phyloP scores from a whole-genome alignment of 1,140 invertebrate genomes.

The Drosophila lacertosa region DNA sequence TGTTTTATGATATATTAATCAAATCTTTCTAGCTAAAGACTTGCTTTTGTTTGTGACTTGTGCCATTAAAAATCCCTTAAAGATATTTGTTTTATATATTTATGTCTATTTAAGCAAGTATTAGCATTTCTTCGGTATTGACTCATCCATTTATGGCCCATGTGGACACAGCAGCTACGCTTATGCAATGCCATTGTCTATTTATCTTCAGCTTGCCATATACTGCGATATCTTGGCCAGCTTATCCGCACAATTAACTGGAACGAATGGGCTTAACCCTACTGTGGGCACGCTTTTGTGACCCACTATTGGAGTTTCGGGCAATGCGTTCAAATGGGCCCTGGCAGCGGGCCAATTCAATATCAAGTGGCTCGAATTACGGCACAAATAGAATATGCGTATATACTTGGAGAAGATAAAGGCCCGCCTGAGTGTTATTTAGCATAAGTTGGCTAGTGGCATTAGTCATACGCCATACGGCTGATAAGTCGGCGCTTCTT shows the following conservation, averaged over 20 bases:
- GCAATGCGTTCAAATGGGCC: conserved; percentile 22
- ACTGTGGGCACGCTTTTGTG: conserved; percentile 1
- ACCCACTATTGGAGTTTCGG: conserved; percentile 12
- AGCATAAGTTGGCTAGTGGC: conserved; percentile 57
- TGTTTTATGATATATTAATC: no score
- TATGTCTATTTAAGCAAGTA: no score
- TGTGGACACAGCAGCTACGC: background rate
- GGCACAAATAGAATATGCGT: conserved; percentile 43
- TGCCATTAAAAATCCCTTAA: no score
- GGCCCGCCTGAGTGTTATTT: conserved; percentile 41
- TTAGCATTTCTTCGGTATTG: background rate
- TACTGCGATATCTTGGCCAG: background rate
- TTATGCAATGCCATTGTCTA: conserved; percentile 4
- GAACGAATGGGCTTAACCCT: background rate
- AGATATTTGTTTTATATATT: no score
- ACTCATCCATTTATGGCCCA: background rate
- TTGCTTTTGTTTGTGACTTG: no score
- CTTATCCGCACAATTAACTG: conserved; percentile 2
- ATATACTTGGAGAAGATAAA: conserved; percentile 46
- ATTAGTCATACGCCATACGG: conserved; percentile 54
- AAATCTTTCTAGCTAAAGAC: no score
- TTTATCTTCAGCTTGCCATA: background rate
- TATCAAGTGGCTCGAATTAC: conserved; percentile 59
- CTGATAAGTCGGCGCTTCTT: conserved; percentile 36
- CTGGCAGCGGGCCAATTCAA: conserved; percentile 17